Conservation (phyloP, 1,140 invertebrate species). For the roundworm (Caenorhabditis elegans) region WBcel235 BX284606.5:4306501-4307000, state of each 20-base stretch:
- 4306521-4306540: not conserved
- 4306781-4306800: not conserved
- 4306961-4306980: not conserved
- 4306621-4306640: not conserved
- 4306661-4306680: not conserved
- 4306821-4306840: not conserved
- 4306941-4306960: constrained; percentile 9
- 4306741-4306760: constrained; percentile 3
- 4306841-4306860: not conserved
- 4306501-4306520: not conserved
- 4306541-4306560: not conserved
- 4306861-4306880: not conserved
- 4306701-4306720: not conserved
- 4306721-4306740: not conserved
- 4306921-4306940: not conserved
- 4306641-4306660: not conserved
- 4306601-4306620: not conserved
- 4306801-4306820: not conserved
- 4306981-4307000: not conserved
- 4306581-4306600: not conserved
- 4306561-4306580: not conserved
- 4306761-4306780: not conserved
- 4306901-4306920: constrained; percentile 2
- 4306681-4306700: not conserved
- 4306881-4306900: not conserved